A percentile compares a stretch with the other conserved stretches of the same genome.
Evolutionary conservation across 2,888 invertebrate genomes (phyloP).

Genomic region (Malthinus flaveolus): DNA sequence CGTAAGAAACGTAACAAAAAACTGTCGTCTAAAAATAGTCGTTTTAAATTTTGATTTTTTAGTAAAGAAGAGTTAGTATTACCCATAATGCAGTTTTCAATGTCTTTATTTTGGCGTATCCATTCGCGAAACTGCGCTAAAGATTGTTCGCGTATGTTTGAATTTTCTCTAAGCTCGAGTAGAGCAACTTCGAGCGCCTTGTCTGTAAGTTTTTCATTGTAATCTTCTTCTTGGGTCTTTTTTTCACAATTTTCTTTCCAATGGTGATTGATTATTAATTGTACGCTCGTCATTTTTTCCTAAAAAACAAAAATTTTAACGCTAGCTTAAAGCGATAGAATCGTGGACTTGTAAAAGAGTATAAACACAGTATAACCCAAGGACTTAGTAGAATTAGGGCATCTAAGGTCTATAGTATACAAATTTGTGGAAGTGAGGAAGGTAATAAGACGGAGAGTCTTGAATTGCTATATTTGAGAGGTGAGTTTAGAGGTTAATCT

Average conservation of each 20-base stretch:
- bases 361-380: too few species aligned
- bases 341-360: too few species aligned
- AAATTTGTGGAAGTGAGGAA: too few species aligned
- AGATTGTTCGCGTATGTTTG: constrained; percentile 64
- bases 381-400: too few species aligned
- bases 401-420: too few species aligned
- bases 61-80: constrained; percentile 15
- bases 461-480: too few species aligned
- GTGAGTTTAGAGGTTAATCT: too few species aligned
- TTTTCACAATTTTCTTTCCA: constrained; percentile 39
- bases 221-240: constrained; percentile 23
- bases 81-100: constrained; percentile 70
- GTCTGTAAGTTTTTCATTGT: constrained; percentile 1
- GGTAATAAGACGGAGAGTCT: too few species aligned
- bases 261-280: constrained; percentile 43
- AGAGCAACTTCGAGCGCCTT: constrained; percentile 57
- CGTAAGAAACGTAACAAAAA: constrained; percentile 77
- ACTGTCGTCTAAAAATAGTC: constrained; percentile 62
- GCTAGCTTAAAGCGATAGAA: too few species aligned
- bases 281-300: constrained; percentile 44
- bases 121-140: constrained; percentile 68
- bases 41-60: not conserved
- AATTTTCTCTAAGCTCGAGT: constrained; percentile 72
- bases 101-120: constrained; percentile 70
- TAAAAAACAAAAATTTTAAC: constrained; percentile 6